Conservation (phyloP, 2,113 vertebrate species). For the Sardina pilchardus region DNA sequence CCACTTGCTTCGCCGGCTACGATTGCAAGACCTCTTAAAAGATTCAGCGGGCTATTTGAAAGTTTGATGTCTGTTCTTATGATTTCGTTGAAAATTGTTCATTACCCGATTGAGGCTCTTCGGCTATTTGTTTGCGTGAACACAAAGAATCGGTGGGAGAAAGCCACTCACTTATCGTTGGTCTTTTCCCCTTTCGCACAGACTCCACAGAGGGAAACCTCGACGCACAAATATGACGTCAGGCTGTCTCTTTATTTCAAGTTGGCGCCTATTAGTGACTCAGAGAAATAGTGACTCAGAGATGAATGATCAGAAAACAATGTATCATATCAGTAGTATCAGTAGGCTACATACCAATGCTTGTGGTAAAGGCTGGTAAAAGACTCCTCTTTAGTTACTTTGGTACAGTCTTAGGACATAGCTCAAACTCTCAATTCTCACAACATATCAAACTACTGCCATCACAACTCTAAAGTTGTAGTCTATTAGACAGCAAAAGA, state of each 20-base stretch:
- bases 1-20: constrained; percentile 17
- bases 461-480: too few species aligned
- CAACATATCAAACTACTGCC: too few species aligned
- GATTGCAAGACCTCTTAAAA: constrained; percentile 7
- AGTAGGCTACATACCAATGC: background rate
- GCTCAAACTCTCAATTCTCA: too few species aligned
- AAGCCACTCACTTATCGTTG: constrained; percentile 17
- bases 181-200: constrained; percentile 14
- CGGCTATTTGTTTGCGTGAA: background rate
- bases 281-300: background rate
- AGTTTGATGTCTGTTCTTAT: background rate
- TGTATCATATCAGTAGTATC: background rate
- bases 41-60: constrained; percentile 2
- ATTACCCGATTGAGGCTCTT: background rate
- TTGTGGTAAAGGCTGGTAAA: too few species aligned
- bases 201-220: constrained; percentile 19
- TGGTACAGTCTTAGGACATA: too few species aligned
- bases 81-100: background rate
- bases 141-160: constrained; percentile 17
- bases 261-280: constrained; percentile 14
- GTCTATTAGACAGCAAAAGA: too few species aligned
- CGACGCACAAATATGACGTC: background rate
- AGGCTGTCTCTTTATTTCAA: background rate
- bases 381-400: too few species aligned
- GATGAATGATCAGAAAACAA: background rate